phyloP scores from a whole-genome alignment of 2,888 invertebrate species.

The Leptopilina drosophilae region DNA sequence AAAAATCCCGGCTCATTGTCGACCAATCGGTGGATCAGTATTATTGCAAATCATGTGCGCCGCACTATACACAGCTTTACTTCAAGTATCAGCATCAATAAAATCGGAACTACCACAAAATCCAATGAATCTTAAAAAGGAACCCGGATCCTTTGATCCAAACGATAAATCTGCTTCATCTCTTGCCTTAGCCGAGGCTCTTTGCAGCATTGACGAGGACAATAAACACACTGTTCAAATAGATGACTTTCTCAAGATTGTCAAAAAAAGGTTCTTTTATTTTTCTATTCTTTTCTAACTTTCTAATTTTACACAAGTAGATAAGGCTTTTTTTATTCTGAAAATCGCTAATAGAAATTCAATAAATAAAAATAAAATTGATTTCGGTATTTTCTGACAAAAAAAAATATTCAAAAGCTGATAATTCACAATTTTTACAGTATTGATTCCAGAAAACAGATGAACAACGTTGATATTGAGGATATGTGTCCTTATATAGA shows the following conservation, averaged over 20 bases:
- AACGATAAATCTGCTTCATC: slow-evolving; percentile 74
- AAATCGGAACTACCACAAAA: slow-evolving; percentile 33
- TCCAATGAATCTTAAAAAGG: slow-evolving; percentile 21
- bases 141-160: slow-evolving; percentile 58
- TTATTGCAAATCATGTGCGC: slow-evolving; percentile 81
- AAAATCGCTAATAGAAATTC: too few relatives aligned
- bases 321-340: too few relatives aligned
- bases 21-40: slow-evolving; percentile 85
- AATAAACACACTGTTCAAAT: slow-evolving; percentile 88
- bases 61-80: slow-evolving; percentile 82
- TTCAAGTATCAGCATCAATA: slow-evolving; percentile 49
- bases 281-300: not conserved
- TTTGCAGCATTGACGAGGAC: slow-evolving; percentile 88
- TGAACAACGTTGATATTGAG: slow-evolving; percentile 55
- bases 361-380: too few relatives aligned
- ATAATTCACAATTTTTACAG: not conserved
- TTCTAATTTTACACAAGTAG: too few relatives aligned
- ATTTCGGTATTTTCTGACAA: too few relatives aligned
- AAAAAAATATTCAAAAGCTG: too few relatives aligned
- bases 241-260: slow-evolving; percentile 79
- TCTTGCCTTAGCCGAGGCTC: slow-evolving; percentile 86
- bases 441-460: slow-evolving; percentile 48
- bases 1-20: slow-evolving; percentile 83
- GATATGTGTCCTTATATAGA: slow-evolving; percentile 67
- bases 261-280: slow-evolving; percentile 58